A percentile compares a stretch with the other conserved stretches of the same genome.
Conservation (phyloP, 1,140 invertebrate species). For the Drosophila pruinosa region DNA sequence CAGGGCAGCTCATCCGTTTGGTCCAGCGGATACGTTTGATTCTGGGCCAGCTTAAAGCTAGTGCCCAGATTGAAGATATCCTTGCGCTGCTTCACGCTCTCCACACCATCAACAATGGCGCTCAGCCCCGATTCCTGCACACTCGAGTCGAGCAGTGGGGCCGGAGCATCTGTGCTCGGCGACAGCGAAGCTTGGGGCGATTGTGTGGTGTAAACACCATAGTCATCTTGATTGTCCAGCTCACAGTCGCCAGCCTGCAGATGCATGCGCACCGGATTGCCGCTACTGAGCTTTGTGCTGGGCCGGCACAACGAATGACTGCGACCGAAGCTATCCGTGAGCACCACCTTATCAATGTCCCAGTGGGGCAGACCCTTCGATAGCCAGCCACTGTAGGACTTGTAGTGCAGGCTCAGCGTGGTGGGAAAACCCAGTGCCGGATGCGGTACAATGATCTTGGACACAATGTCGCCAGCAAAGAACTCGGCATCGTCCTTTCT, state of each 20-base stretch:
- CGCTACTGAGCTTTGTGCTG: constrained; percentile 89
- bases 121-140: constrained; percentile 64
- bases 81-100: constrained; percentile 72
- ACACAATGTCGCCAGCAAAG: constrained; percentile 87
- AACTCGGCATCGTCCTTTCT: constrained; percentile 92
- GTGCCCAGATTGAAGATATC: constrained; percentile 78
- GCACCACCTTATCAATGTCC: constrained; percentile 91
- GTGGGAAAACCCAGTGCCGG: constrained; percentile 90
- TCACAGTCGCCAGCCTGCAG: constrained; percentile 91
- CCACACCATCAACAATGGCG: constrained; percentile 60
- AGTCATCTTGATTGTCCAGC: constrained; percentile 83
- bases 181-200: constrained; percentile 30
- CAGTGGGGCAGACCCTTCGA: constrained; percentile 91
- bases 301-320: constrained; percentile 91
- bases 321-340: constrained; percentile 93
- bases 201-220: constrained; percentile 67
- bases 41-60: constrained; percentile 70
- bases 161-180: constrained; percentile 19
- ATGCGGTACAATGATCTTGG: constrained; percentile 93
- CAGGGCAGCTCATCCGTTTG: constrained; percentile 83
- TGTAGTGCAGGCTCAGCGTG: constrained; percentile 90
- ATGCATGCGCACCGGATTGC: constrained; percentile 87
- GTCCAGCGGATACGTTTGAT: constrained; percentile 63
- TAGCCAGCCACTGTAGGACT: constrained; percentile 95
- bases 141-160: constrained; percentile 57